A percentile compares a stretch with the other conserved stretches of the same genome.
phyloP scores from a whole-genome alignment of 1,140 invertebrate species.

The Bombyx mandarina region DNA sequence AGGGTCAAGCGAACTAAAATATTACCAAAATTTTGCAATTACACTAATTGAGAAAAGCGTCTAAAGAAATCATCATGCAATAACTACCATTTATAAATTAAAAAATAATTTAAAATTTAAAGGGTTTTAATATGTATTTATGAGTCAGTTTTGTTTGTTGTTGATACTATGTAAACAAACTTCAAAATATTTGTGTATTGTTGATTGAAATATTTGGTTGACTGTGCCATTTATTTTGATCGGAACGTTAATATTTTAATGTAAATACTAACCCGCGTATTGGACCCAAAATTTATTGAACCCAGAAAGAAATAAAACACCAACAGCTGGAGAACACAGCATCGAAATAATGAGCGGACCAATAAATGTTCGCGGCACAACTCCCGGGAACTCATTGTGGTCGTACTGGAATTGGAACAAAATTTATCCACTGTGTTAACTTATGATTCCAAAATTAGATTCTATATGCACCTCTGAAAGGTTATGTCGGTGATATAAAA shows the following conservation, averaged over 20 bases:
- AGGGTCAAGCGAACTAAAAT: constrained; percentile 87
- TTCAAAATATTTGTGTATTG: no score
- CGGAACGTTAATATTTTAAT: neutral
- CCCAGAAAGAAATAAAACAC: constrained; percentile 77
- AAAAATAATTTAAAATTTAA: no score
- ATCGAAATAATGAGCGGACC: constrained; percentile 90
- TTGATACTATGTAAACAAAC: no score
- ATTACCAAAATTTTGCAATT: no score
- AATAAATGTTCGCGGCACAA: constrained; percentile 96
- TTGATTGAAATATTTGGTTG: no score
- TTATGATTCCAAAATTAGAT: constrained; percentile 62
- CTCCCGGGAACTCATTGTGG: constrained; percentile 97
- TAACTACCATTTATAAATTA: no score
- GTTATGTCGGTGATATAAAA: constrained; percentile 90
- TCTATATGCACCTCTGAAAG: constrained; percentile 80
- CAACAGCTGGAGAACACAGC: constrained; percentile 83
- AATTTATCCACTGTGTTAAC: constrained; percentile 29
- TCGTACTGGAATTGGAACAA: constrained; percentile 87
- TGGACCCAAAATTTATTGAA: constrained; percentile 91
- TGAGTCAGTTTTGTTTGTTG: no score
- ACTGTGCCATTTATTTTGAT: constrained; percentile 9
- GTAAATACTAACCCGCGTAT: constrained; percentile 84
- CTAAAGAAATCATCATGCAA: no score
- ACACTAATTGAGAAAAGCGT: no score
- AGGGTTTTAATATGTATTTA: no score